Evolutionary conservation across 2,113 vertebrate genomes (phyloP), one percentile per base, ranked within the genome.

Genomic region (Apeltes quadracus): DNA sequence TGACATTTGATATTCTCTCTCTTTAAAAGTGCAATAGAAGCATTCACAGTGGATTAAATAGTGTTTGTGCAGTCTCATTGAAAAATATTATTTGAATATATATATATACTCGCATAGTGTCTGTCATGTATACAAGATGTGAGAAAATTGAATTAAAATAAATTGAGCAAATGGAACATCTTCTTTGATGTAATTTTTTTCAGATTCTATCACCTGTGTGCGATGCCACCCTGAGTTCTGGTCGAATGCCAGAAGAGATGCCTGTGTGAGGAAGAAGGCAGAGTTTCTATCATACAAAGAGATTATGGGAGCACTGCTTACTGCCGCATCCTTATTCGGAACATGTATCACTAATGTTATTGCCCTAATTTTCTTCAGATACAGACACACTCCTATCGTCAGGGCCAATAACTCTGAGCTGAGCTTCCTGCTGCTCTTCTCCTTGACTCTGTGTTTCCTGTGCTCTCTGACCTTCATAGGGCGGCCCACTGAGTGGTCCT

Each of bases 391-490:
- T 27, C 90, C 91, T 6, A 86, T 92, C 6, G 87, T 92, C 23
- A 87, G 71, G 23, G 88, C 88, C 50, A 90, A 89, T 62, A 88
- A 92, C 85, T 89, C 89, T 55, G 88, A 92, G 76, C 44, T 91
- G 55, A 90, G 91, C 74, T 92, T 92, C 77, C 76, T 92, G 50
- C 78, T 92, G 22, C 89, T 93, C 32, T 85, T 92, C 69, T 91
- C 90, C 9, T 57, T 93, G 61, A 82, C 69, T 27, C 46, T 93
- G 71, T 92, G 91, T 75, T 92, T 93, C 70, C 84, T 92, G 63
- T 92, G 90, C 44, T 91, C 90, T 69, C 64, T 92, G 67, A 91
- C 86, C n/a, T 92, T 92, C 81, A 91, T 92, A 3, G 89, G 88
- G 8, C 87, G 38, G 58, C 90, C 91, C 6, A 88, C 89, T 64